Base-by-base conservation (phyloP, 2,888 invertebrate genomes). In the Zeuzera pyrina region DNA sequence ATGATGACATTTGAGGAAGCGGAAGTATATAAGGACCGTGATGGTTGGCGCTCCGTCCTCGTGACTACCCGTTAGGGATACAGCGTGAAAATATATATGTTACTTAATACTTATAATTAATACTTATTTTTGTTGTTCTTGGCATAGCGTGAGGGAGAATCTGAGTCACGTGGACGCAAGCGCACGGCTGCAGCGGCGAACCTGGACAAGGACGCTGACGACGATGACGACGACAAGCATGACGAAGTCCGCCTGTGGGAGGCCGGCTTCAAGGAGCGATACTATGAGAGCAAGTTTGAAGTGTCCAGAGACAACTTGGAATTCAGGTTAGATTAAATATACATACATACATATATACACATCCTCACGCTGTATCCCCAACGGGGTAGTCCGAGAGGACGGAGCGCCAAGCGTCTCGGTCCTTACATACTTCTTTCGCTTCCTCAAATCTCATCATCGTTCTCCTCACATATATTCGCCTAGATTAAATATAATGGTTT, bases 231-330 rank as follows among this genome's bases (percentile, higher is more conserved):
- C 23, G 91, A 93, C 47, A 88, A 89, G 3, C 89, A 91, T 45
- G 96, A 97, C 67, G 94, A 95, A 78, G 95, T 97, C 29, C 87
- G 95, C 10, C 84, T 96, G 3, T 95, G 96, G 94, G 98, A 99
- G 76, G 93, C 93, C 49, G 99, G 99, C 1, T 99, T 97, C 85
- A 98, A 98, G 73, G 96, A 97, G 66, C 87, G 99, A 21, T 99
- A 99, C 79, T 98, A 98, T 64, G 94, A 95, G 76, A 94, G 94
- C 31, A 96, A 96, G 79, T 96, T 96, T 63, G 94, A 94, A 56
- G 93, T 95, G 7, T 72, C 84, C 3, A 44, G 87, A 0, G 88
- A 91, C 10, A 91, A 95, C 63, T 59, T 90, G 19, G 92, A 91
- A 53, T 98, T 98, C 74, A 88, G 98, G 85, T 88, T 42, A 36